These are phyloP conservation scores for Yasuhikotakia modesta DNA, from an alignment of 2,797 vertebrate species.

Conservation along the genomic window DNA sequence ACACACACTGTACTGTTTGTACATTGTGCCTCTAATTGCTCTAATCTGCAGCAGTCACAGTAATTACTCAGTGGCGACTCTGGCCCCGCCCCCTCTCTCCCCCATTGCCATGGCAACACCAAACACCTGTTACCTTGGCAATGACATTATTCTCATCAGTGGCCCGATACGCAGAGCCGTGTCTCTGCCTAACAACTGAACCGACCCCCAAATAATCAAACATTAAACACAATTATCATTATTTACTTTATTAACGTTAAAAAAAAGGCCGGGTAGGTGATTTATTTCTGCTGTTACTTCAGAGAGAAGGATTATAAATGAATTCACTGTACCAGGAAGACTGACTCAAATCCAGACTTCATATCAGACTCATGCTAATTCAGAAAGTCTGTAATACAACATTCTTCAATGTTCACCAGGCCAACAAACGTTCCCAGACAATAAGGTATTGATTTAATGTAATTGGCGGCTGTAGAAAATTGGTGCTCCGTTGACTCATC, in stretches of 20 bases:
- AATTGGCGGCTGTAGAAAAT: neutral
- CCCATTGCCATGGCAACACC: constrained; percentile 61
- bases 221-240: too few relatives aligned
- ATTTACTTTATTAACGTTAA: too few relatives aligned
- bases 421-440: constrained; percentile 28
- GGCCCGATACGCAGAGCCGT: neutral
- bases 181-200: neutral
- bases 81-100: constrained; percentile 20
- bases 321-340: constrained; percentile 3
- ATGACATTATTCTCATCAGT: constrained; percentile 48
- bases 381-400: constrained; percentile 32
- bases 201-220: too few relatives aligned
- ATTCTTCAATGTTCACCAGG: constrained; percentile 13
- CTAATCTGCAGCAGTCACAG: constrained; percentile 57
- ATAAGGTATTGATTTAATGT: constrained; percentile 42
- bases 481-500: neutral
- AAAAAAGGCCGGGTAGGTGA: too few relatives aligned
- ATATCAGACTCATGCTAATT: constrained; percentile 23
- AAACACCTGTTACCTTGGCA: constrained; percentile 67
- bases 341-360: constrained; percentile 19
- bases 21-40: constrained; percentile 48
- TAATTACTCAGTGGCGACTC: constrained; percentile 61
- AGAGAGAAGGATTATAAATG: neutral
- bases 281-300: neutral
- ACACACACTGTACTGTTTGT: neutral